phyloP scores from a whole-genome alignment of 2,113 vertebrate species.

The Neolamprologus sp. region DNA sequence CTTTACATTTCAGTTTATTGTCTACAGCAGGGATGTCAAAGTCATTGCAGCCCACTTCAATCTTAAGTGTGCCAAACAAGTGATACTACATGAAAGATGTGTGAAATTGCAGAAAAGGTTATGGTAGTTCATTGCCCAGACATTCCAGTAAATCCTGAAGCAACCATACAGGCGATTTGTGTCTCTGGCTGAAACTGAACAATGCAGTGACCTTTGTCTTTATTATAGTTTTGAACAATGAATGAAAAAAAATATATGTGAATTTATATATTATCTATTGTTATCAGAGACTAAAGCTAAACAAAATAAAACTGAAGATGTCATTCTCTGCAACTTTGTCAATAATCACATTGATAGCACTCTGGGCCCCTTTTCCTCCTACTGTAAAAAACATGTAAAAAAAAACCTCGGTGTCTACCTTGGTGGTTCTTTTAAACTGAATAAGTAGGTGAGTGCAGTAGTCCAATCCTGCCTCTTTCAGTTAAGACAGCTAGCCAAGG shows the following conservation, averaged over 20 bases:
- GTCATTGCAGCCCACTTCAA: neutral
- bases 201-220: neutral
- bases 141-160: neutral
- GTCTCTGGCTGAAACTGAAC: neutral
- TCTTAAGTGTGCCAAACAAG: neutral
- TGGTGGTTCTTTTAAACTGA: neutral
- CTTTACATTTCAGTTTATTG: neutral
- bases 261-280: neutral
- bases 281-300: neutral
- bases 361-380: neutral
- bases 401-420: neutral
- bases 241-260: rapidly evolving
- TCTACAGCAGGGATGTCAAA: neutral
- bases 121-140: neutral
- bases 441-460: neutral
- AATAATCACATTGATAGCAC: neutral
- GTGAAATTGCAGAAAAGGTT: neutral
- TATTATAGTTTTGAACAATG: neutral
- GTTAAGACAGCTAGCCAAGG: neutral
- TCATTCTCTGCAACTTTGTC: neutral
- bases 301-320: neutral
- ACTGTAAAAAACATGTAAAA: neutral
- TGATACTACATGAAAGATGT: neutral
- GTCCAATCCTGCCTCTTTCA: neutral
- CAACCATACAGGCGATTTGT: neutral